Base-by-base conservation (phyloP, 2,113 vertebrate genomes). In the Calyptommatus sinebrachiatus region DNA sequence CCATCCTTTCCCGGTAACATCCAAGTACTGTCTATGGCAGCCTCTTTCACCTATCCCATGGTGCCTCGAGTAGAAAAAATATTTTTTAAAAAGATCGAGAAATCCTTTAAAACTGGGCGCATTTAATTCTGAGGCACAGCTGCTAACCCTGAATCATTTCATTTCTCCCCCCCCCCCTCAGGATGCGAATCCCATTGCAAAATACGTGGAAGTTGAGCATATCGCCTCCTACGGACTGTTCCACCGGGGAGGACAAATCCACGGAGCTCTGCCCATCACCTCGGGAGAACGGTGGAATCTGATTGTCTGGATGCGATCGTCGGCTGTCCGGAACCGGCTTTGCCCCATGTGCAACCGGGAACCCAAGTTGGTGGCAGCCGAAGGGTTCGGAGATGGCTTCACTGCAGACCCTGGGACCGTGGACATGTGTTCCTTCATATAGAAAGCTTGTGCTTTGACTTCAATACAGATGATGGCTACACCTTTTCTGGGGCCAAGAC, bases 231-330 rank as follows among this genome's bases (percentile, higher is more conserved):
- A 93, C 45, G 98, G 97, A 10, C 77, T 99, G 87, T 92, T 99
- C 16, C 98, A 99, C 85, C 93, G 96, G 0, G 98, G 98, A 0
- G 97, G 97, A 71, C 98, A 99, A 83, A 95, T 97, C 89, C 98
- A 99, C 0, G 98, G 98, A 1, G 97, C 97, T 0, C 93, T 97
- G 82, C 96, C 97, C 82, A 95, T 99, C 79, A 90, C 92, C 61
- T 94, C 95, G 0, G 98, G 98, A 0, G 94, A 97, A 78, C 97
- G 98, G 73, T 99, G 97, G 96, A 99, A 99, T 90, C 96, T 99
- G 60, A 94, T 99, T 4, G 0, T 99, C 57, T 99, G 98, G 98
- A 96, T 99, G 94, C 91, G 97, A 16, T 92, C 96, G 0, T 99
- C 98, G 0, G 69, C 85, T 1, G 81, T 97, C 73, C 96, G 98